Evolutionary conservation across 2,888 invertebrate genomes (phyloP), one percentile per base, ranked within the genome.

Genomic region (Lochmaea capreae): DNA sequence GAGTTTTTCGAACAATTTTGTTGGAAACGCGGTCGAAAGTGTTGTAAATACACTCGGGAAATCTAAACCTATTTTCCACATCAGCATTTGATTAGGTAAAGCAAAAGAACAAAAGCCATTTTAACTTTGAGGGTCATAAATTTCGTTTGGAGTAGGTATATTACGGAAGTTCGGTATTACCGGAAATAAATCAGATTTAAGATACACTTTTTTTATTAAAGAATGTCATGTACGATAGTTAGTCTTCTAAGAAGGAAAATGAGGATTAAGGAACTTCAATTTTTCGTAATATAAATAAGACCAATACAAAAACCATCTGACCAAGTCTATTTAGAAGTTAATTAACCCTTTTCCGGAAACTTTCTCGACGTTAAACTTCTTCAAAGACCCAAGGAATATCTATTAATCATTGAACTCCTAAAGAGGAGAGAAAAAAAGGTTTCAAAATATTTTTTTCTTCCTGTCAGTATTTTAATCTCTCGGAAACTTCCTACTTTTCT

Each of bases 21-120:
- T 67, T 67, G 18, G 73, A 73, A 71, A 70, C 69, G 63, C 67
- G 72, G 68, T 70, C 59, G 69, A 75, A 75, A 73, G 67, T 67
- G 76, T 73, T 69, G 73, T 65, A 71, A 77, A 77, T 75, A 69
- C 77, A 67, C 77, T n/a, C 67, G 76, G 76, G 75, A 78, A 78
- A 78, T 75, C 77, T 72, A 72, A 76, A 76, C 73, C 73, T 75
- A 76, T 76, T 74, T 77, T 78, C 77, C 73, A 69, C 76, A 76
- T 78, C 73, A 74, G 71, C 74, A 71, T 77, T 77, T 72, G 73
- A 77, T 78, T 78, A 76, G 71, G 68, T 59, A 67, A 74, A 76
- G 74, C 76, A 71, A 77, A 76, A 75, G 76, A 75, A 76, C 76
- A 74, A 78, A 78, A 75, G 76, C 76, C 76, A 75, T 78, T 78